Evolutionary conservation across 2,797 vertebrate genomes (phyloP), one percentile per base, ranked within the genome.

Genomic region (Sardinella longiceps): DNA sequence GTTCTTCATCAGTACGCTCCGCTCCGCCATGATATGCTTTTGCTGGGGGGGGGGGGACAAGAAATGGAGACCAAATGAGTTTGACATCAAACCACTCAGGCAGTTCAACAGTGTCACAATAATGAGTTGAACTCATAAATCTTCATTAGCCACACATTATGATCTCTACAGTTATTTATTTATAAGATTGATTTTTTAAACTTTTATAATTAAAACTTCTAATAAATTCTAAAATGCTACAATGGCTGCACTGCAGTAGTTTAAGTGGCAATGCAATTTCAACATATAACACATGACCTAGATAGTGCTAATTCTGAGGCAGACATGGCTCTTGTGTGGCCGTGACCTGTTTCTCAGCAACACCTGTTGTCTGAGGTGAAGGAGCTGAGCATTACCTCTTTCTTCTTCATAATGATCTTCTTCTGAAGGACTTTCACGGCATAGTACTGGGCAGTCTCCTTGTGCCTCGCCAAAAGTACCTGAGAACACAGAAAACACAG

Each of bases 11-110:
- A 96, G 91, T 23, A 96, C 96, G 6, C 94, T 96, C 83, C 96
- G 94, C 89, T 96, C 96, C 0, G 95, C 95, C 96, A 96, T 96
- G 93, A 96, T 96, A 84, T 96, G 95, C 89, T 95, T 96, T 93
- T 96, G 96, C 96, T 96, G 91, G 43, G 87, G 43, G 66, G 43
- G 87, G 43, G 66, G 48, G 33, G 50, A 14, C 18, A 11, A 53
- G 12, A 11, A 5, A 25, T 39, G 20, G 51, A 20, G 50, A 58
- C 11, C 20, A 39, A 15, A 33, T 37, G 7, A 58, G 28, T 1
- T 81, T 43, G 11, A 7, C 53, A 77, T 77, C 37, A 39, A 39
- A 39, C 70, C 15, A 77, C 37, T 23, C 3, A 53, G 18, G 28
- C n/a, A n/a, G n/a, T n/a, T n/a, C n/a, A n/a, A n/a, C n/a, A n/a